phyloP scores from a whole-genome alignment of 1,140 invertebrate genomes.

The Brachionus manjavacas region DNA sequence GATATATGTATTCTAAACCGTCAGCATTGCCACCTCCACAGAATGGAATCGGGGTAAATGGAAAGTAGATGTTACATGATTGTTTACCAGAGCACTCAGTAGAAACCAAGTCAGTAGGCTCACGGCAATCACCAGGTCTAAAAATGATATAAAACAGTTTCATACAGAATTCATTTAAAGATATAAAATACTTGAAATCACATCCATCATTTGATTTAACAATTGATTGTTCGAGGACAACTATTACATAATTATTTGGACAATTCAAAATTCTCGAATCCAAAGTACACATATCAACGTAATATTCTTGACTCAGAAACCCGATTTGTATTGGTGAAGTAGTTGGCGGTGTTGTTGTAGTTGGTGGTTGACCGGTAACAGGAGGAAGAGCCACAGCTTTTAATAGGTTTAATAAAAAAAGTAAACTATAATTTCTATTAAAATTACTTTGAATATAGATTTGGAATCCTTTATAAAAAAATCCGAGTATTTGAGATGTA shows the following conservation, averaged over 20 bases:
- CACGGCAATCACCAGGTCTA: conserved; percentile 7
- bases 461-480: neutral
- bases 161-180: neutral
- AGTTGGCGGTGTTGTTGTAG: neutral
- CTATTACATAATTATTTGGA: conserved; percentile 3
- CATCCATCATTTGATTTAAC: conserved; percentile 3
- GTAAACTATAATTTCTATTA: neutral
- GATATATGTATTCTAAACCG: conserved; percentile 5
- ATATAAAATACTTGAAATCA: neutral
- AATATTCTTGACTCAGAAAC: neutral
- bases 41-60: neutral
- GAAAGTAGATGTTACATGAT: conserved; percentile 18
- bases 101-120: conserved; percentile 18
- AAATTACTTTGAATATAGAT: neutral
- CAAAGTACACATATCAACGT: conserved; percentile 4
- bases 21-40: neutral
- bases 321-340: conserved; percentile 19
- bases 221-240: neutral
- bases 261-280: neutral
- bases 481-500: neutral
- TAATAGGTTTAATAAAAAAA: neutral
- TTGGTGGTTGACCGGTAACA: neutral
- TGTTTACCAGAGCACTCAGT: conserved; percentile 27
- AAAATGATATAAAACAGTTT: neutral
- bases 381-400: neutral